Base-by-base conservation (phyloP, 2,797 vertebrate genomes). In the Lepilemur septentrionalis region DNA sequence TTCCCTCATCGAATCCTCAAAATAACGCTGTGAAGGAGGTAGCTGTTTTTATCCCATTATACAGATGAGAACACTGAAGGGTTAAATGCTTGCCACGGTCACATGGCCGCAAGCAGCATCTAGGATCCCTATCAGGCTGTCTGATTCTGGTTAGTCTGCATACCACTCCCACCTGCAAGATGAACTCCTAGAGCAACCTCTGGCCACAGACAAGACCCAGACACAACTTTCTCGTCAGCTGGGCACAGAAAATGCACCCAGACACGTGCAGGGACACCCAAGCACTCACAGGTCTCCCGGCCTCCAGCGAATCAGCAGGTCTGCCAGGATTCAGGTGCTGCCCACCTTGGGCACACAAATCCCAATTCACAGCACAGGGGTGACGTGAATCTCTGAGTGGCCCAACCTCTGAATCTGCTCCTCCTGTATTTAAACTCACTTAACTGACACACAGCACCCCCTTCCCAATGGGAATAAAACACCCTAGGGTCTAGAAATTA, bases 141-240 rank as follows among this genome's bases (percentile, higher is more conserved):
- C 59, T 35, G 79, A 67, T 46, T 94, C 89, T 79, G 46, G 87
- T 84, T 90, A 46, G 41, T 72, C 86, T 76, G 38, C 85, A 91
- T 59, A 86, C 76, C 17, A 2, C 28, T 89, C 79, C 92, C 87
- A 91, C 92, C 83, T 46, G 72, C 87, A 96, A 78, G 79, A 89
- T 70, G 93, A 87, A 87, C 83, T 79, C 55, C 73, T 35, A 35
- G 46, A 76, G 86, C 50, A 72, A 73, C 85, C 70, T 85, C 86
- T 79, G 67, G 75, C 81, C 89, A 76, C 86, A 82, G 76, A 93
- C 72, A 72, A 93, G 92, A 93, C 75, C 83, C 93, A 86, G 86
- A 93, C 94, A 92, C 46, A 89, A 97, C 96, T 91, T 95, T 97
- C 94, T 79, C 84, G 86, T 94, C 87, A 90, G 85, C 65, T 35